phyloP scores from a whole-genome alignment of 1,140 invertebrate genomes.

The Scaptomyza pallida region DNA sequence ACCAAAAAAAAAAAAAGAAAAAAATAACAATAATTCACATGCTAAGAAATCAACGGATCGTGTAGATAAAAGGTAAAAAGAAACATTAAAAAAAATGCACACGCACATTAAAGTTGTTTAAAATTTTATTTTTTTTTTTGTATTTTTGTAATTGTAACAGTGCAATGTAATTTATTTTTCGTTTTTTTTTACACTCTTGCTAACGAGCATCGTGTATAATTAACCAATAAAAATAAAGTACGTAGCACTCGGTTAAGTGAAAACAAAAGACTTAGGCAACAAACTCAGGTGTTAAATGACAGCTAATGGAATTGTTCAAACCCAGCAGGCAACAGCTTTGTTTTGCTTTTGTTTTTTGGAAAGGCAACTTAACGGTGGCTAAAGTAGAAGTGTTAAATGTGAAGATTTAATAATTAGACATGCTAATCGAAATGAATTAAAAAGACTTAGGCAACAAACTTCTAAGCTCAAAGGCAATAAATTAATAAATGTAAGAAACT shows the following conservation, averaged over 20 bases:
- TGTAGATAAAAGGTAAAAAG: constrained; percentile 34
- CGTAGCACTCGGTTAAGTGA: constrained; percentile 48
- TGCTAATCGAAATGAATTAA: neutral
- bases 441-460: constrained; percentile 42
- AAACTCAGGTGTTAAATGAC: constrained; percentile 54
- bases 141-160: constrained; percentile 65
- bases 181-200: constrained; percentile 53
- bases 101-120: constrained; percentile 70
- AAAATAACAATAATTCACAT: constrained; percentile 54
- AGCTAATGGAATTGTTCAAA: constrained; percentile 47
- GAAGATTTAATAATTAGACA: neutral
- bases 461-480: neutral
- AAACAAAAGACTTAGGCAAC: constrained; percentile 79
- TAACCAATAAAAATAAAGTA: constrained; percentile 63
- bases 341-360: neutral
- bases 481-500: neutral
- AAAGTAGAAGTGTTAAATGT: neutral
- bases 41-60: constrained; percentile 49
- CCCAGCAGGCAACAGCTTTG: neutral
- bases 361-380: neutral
- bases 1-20: neutral
- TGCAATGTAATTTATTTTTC: constrained; percentile 65
- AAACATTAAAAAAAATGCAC: constrained; percentile 55
- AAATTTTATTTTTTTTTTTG: too few relatives aligned
- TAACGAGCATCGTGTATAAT: constrained; percentile 71